Evolutionary conservation across 2,113 vertebrate species (phyloP).

Genomic region (Rhabdornis inornatus): DNA sequence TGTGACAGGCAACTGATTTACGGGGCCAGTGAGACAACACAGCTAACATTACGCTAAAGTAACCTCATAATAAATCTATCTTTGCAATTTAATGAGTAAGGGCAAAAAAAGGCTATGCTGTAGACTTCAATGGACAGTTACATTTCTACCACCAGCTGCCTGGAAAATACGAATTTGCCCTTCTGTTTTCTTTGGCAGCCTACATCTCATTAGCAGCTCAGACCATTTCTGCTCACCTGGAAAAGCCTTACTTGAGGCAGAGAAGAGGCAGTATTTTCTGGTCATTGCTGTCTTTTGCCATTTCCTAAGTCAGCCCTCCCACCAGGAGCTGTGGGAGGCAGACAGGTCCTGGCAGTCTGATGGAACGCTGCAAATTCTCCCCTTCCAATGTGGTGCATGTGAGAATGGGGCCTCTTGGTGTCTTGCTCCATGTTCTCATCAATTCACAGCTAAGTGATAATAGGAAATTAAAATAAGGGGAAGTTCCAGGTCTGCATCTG

Average conservation of each 20-base stretch:
- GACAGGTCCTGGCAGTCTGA: background rate
- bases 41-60: background rate
- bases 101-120: background rate
- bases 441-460: background rate
- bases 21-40: background rate
- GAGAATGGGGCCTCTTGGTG: background rate
- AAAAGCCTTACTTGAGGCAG: slow-evolving; percentile 59
- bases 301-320: background rate
- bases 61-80: background rate
- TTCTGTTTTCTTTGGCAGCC: slow-evolving; percentile 39
- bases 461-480: background rate
- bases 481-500: background rate
- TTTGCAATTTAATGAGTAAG: background rate
- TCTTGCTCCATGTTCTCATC: background rate
- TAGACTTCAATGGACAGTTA: background rate
- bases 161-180: slow-evolving; percentile 36
- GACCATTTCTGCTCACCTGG: slow-evolving; percentile 59
- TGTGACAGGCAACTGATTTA: slow-evolving; percentile 23
- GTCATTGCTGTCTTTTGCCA: background rate
- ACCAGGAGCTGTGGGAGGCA: background rate
- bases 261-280: slow-evolving; percentile 34
- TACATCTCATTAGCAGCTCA: background rate
- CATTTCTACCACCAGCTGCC: background rate
- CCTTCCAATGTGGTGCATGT: fast-evolving
- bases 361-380: background rate